Base-by-base conservation (phyloP, 2,888 invertebrate genomes). In the Eupithecia tripunctaria region DNA sequence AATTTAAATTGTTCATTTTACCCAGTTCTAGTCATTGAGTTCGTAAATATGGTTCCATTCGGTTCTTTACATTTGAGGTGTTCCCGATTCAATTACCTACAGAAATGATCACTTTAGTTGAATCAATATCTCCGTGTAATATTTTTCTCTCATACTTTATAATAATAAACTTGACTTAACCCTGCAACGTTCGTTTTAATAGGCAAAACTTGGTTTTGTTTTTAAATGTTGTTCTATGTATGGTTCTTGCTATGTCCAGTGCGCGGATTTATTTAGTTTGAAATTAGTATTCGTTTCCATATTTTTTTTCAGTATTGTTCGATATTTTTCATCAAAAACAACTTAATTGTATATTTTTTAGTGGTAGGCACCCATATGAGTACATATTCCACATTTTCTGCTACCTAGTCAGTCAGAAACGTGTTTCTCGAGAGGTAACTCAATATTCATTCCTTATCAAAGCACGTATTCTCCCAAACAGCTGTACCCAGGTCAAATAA, bases 111-210 rank as follows among this genome's bases (percentile, higher is more conserved):
- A 71, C 70, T 70, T 76, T 67, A 29, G 43, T 67, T 41, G 67
- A 70, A 67, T 67, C 72, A 18, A 29, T 63, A 63, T 63, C n/a
- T 21, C 36, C 62, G 27, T 29, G 15, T 25, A 29, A 62, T 15
- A 63, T 36, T 63, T 63, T 4, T 32, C 62, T 36, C n/a, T 12
- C 36, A 36, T 36, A 12, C 62, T 63, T 36, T n/a, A 36, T n/a
- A n/a, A 36, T 77, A 72, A 77, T 79, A 81, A 60, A 65, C 69
- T 25, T 75, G 71, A 76, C 68, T 14, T 75, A 70, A 76, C 67
- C 62, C 64, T 70, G 36, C 63, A 70, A 62, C 72, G 65, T 47
- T 68, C 25, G 36, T 38, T 70, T 72, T 36, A 63, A 67, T 64
- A 67, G 38, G 32, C 70, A 43, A 70, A 67, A 43, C 36, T 14